phyloP scores from a whole-genome alignment of 2,113 vertebrate genomes.

The Strigops habroptila region DNA sequence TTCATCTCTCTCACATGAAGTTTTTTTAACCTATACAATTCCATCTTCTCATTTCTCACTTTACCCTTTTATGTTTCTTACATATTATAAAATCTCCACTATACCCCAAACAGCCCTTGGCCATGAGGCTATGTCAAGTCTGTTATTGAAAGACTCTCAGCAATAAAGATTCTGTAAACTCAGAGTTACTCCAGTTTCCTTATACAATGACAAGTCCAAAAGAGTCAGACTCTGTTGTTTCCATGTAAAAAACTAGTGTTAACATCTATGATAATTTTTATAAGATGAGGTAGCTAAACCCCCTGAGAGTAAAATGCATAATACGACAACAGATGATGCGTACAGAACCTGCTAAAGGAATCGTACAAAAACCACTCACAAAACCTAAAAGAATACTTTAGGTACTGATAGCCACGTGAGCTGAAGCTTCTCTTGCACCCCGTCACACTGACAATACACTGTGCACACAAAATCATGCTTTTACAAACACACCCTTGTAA shows the following conservation, averaged over 20 bases:
- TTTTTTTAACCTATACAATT: neutral
- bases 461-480: neutral
- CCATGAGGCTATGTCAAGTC: neutral
- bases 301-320: neutral
- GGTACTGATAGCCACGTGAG: rapidly evolving
- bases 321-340: neutral
- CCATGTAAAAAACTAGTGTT: neutral
- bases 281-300: neutral
- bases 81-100: neutral
- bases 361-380: neutral
- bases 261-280: neutral
- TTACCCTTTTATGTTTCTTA: neutral
- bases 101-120: neutral
- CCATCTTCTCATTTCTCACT: neutral
- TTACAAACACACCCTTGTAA: neutral
- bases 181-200: neutral
- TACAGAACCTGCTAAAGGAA: neutral
- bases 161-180: neutral
- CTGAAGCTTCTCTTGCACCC: neutral
- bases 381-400: neutral
- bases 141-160: neutral
- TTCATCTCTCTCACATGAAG: neutral
- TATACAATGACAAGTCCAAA: neutral
- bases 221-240: neutral
- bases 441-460: neutral